Evolutionary conservation across 2,888 invertebrate genomes (phyloP), one percentile per base, ranked within the genome.

Genomic region (Erynnis tages): DNA sequence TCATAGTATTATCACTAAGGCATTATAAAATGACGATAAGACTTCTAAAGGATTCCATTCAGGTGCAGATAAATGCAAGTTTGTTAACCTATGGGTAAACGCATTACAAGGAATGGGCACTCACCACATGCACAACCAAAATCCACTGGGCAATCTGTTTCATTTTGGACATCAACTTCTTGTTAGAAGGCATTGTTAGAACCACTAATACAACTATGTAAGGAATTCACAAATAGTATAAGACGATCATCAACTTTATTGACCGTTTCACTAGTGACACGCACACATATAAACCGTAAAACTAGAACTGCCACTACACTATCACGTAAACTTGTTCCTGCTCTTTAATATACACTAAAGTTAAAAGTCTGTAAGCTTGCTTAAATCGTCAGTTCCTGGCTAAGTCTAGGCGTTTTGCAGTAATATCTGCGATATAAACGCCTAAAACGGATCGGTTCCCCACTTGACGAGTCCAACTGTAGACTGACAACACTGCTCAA

Each of bases 401-500:
- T 72, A 67, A 67, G 69, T 72, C 73, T 78, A 76, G 75, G 80
- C 82, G 78, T 76, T 82, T 69, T 73, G 83, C 85, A 86, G 87
- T 79, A 69, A 76, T 56, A 69, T 69, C 82, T 82, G 84, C 86
- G 74, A 71, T 84, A 79, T 83, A 76, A 80, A 86, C 85, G 78
- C 82, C 79, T 79, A 78, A 78, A 76, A 81, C 71, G 66, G 75
- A 73, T 75, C 70, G 74, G 75, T 80, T 82, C 72, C 56, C 61
- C 57, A 60, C 86, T 86, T 80, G 77, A 82, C 80, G 79, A 85
- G 84, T 81, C 82, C 84, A 79, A 87, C 82, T 76, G 78, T 83
- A 86, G 84, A 89, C 89, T 89, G 88, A 89, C 89, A 88, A 88
- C 86, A 87, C 80, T 72, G 83, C 82, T 87, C 85, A 80, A 89